Evolutionary conservation across 2,888 invertebrate species (phyloP).

Genomic region (Salpingus planirostris): DNA sequence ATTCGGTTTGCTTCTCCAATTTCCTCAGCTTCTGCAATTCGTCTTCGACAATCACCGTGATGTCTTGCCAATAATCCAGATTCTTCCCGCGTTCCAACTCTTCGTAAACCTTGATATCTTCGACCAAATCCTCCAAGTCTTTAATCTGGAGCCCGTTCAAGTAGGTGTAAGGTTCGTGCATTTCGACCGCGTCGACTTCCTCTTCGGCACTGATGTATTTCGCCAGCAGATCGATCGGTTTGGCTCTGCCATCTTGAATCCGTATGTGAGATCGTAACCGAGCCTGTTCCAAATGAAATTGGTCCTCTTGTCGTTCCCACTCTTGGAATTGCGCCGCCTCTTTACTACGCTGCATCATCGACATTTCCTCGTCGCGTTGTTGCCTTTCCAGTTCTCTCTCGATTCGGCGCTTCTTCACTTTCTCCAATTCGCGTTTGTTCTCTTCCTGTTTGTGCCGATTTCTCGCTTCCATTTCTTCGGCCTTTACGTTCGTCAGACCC

Average conservation of each 20-base stretch:
- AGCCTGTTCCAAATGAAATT: slow-evolving; percentile 96
- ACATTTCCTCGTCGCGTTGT: slow-evolving; percentile 72
- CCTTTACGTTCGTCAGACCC: slow-evolving; percentile 68
- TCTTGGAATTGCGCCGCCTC: slow-evolving; percentile 85
- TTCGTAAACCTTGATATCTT: slow-evolving; percentile 92
- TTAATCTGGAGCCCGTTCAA: slow-evolving; percentile 81
- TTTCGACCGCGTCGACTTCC: slow-evolving; percentile 85
- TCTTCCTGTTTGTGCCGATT: slow-evolving; percentile 85
- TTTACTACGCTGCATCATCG: slow-evolving; percentile 77
- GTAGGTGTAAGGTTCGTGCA: slow-evolving; percentile 97
- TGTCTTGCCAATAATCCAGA: slow-evolving; percentile 91
- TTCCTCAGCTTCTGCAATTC: slow-evolving; percentile 81
- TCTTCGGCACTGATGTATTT: slow-evolving; percentile 92
- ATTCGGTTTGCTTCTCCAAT: slow-evolving; percentile 54
- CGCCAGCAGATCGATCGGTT: slow-evolving; percentile 95
- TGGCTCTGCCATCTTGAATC: slow-evolving; percentile 93
- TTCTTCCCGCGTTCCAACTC: slow-evolving; percentile 85
- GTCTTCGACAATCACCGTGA: slow-evolving; percentile 89
- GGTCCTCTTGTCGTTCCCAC: slow-evolving; percentile 95
- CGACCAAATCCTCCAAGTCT: slow-evolving; percentile 91
- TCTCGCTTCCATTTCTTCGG: slow-evolving; percentile 71
- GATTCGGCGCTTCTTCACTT: slow-evolving; percentile 80
- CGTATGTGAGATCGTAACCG: slow-evolving; percentile 86
- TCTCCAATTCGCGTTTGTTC: slow-evolving; percentile 85
- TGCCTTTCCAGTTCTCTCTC: slow-evolving; percentile 84